Base-by-base conservation (phyloP, 2,888 invertebrate genomes). In the Cheilosia grossa region DNA sequence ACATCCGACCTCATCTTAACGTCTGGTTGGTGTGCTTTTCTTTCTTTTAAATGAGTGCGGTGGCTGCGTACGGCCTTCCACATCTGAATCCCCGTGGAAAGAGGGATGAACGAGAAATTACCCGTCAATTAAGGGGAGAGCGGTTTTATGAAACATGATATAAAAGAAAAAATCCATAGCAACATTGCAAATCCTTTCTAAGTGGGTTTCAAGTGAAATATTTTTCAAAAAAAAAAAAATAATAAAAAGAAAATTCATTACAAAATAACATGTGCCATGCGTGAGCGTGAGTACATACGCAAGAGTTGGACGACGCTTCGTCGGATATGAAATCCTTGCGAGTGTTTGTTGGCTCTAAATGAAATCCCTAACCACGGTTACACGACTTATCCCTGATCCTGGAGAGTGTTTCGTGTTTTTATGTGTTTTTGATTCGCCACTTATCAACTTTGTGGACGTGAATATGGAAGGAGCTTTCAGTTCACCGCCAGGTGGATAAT, bases 61-160 rank as follows among this genome's bases (percentile, higher is more conserved):
- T 33, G 51, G 37, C 37, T 67, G 75, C 66, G 59, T 77, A 21
- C 6, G 66, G 27, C 53, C 44, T 53, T 59, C 9, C 27, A 53
- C 44, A 44, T 17, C 67, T 9, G 7, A 21, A 77, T 67, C 67
- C 67, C 51, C 53, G 47, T 27, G 67, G 42, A 54, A 77, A 67
- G 54, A 24, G 33, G 77, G 47, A 69, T 77, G 53, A 69, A 47
- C 44, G 37, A 61, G 42, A 61, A 77, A 77, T 77, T 69, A 77
- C 69, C 61, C 69, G 69, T 77, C 77, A 77, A 77, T 77, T 77
- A 77, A 44, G 69, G 53, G 42, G 44, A 17, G 44, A n/a, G 44
- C 0, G 3, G 44, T 3, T 17, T 7, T n/a, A 7, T 49, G 21
- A 10, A 21, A 13, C 7, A 17, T 17, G 5, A 44, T 7, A 21